Percentiles rank a stretch among this genome's conserved stretches.
phyloP scores from a whole-genome alignment of 92 coral and sea anemone species.

The Heliopora coerulea region DNA sequence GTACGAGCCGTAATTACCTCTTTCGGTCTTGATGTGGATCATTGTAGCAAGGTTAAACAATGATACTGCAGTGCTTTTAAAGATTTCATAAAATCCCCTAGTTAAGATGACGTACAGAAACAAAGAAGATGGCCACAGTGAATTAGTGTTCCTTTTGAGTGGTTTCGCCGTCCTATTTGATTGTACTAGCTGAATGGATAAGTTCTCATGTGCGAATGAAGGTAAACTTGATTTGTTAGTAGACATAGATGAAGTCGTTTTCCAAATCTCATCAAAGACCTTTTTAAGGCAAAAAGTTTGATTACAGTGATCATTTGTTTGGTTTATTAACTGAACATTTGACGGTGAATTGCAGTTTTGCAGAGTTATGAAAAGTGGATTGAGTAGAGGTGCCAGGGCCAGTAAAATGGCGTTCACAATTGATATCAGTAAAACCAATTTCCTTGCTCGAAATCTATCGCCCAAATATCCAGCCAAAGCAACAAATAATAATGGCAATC shows the following conservation, averaged over 20 bases:
- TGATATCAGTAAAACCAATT: not conserved
- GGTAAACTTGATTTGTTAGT: not conserved
- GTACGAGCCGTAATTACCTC: not conserved
- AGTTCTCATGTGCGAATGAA: too few species aligned
- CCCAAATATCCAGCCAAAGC: not conserved
- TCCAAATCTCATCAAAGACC: not conserved
- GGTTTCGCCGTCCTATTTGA: not conserved
- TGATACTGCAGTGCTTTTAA: not conserved
- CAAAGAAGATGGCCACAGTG: not conserved
- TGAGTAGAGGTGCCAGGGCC: not conserved
- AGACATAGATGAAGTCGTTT: not conserved
- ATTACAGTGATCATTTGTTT: not conserved
- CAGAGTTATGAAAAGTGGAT: not conserved
- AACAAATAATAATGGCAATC: not conserved
- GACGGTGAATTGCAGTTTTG: not conserved
- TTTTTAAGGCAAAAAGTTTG: not conserved
- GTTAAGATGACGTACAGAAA: not conserved
- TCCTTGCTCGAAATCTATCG: conserved; percentile 1
- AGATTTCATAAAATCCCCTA: not conserved
- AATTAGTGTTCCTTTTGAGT: not conserved
- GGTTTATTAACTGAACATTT: not conserved
- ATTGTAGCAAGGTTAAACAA: not conserved
- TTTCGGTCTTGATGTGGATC: not conserved
- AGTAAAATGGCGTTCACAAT: not conserved
- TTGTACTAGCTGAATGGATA: not conserved